Base-by-base conservation (phyloP, 2,797 vertebrate genomes). In the Chrysocyon brachyurus region DNA sequence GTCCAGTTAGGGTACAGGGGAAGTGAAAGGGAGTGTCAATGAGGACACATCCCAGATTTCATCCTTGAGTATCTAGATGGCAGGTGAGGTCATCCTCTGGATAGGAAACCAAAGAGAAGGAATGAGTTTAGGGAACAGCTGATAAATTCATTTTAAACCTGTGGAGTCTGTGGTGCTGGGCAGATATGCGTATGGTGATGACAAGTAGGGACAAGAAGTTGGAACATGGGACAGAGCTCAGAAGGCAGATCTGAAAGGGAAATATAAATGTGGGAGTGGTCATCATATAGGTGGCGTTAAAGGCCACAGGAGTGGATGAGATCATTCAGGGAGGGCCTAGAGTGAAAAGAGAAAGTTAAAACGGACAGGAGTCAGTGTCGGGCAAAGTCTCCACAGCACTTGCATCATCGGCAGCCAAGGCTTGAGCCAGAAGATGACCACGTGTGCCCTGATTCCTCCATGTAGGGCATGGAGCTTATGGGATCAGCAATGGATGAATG, bases 61-160 rank as follows among this genome's bases (percentile, higher is more conserved):
- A 66, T 73, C 81, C 81, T 54, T 85, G 84, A 57, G 36, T 46
- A 28, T 33, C 22, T 49, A 57, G 63, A 70, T n/a, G 22, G 33
- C 63, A 61, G 54, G 36, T 52, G 4, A 11, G 33, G 46, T 82
- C 78, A 57, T 64, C 24, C 14, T 88, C 57, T 56, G n/a, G 17
- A 6, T 15, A 75, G 90, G 31, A 87, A 83, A 21, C 36, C 31
- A 5, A 40, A 64, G 57, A n/a, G 40, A 52, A 94, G 7, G 59
- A 66, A 68, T 15, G 3, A 88, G 49, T 40, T 3, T 15, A 83
- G 61, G 70, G 83, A 52, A 75, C 77, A 59, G 52, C 40, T 33
- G 31, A 84, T 10, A n/a, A 72, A 26, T 49, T 97, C 73, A 64
- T 90, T 84, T 79, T 87, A 92, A 92, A 68, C 31, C 57, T 12